A percentile compares a stretch with the other conserved stretches of the same genome.
Evolutionary conservation across 2,888 invertebrate species (phyloP).

Genomic region (Miltochrista miniata): DNA sequence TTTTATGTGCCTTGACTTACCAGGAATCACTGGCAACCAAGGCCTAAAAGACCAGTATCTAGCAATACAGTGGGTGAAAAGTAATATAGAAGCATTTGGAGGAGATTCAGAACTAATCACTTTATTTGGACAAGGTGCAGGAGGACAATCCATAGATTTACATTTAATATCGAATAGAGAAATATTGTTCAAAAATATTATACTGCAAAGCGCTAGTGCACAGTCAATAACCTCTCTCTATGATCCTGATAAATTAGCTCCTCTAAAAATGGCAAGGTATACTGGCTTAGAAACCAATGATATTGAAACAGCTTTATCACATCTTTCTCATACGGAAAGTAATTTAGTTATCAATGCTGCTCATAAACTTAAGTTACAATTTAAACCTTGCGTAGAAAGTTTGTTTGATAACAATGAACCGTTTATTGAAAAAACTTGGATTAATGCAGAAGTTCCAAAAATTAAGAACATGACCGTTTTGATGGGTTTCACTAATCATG

Average conservation of each 20-base stretch:
- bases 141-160: slow-evolving; percentile 35
- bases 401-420: slow-evolving; percentile 3
- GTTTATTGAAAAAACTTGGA: slow-evolving; percentile 4
- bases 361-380: not conserved
- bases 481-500: slow-evolving; percentile 30
- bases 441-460: slow-evolving; percentile 1
- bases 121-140: slow-evolving; percentile 38
- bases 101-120: slow-evolving; percentile 38
- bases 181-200: slow-evolving; percentile 32
- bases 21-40: slow-evolving; percentile 36
- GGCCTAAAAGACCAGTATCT: slow-evolving; percentile 39
- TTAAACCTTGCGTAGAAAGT: slow-evolving; percentile 11
- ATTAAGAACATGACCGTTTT: slow-evolving; percentile 7
- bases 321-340: not conserved
- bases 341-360: slow-evolving; percentile 3
- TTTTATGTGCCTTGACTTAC: slow-evolving; percentile 37
- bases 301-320: slow-evolving; percentile 2
- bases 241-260: slow-evolving; percentile 7
- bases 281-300: slow-evolving; percentile 6
- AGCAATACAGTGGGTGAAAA: slow-evolving; percentile 38
- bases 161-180: slow-evolving; percentile 29
- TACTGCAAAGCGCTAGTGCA: slow-evolving; percentile 14
- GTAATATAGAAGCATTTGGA: slow-evolving; percentile 39
- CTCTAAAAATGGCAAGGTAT: slow-evolving; percentile 5
- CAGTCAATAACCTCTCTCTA: not conserved